A percentile compares a stretch with the other conserved stretches of the same genome.
Conservation (phyloP, 2,113 vertebrate species). For the Anguilla japonica region DNA sequence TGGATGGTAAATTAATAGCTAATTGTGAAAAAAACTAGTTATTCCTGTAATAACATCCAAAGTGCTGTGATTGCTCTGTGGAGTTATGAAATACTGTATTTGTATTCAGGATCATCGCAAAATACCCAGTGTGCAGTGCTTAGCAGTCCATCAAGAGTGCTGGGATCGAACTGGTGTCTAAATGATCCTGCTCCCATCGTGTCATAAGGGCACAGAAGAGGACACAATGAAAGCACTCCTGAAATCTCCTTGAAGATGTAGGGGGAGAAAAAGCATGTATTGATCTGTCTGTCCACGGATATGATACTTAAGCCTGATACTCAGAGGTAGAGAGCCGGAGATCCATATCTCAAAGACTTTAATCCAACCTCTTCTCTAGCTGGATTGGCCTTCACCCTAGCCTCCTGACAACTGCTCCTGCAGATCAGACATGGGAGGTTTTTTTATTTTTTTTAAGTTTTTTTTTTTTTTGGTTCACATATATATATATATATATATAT, state of each 20-base stretch:
- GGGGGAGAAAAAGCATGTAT: constrained; percentile 86
- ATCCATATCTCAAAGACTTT: constrained; percentile 92
- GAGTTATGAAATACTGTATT: constrained; percentile 13
- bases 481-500: constrained; percentile 14
- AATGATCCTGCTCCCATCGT: constrained; percentile 77
- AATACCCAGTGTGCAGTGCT: constrained; percentile 18
- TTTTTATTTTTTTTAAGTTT: constrained; percentile 55
- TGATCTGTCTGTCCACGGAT: constrained; percentile 97
- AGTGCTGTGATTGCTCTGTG: constrained; percentile 4
- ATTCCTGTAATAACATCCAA: background rate
- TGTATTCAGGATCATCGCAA: constrained; percentile 23
- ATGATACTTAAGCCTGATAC: constrained; percentile 91
- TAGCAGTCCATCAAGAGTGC: constrained; percentile 44
- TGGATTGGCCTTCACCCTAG: constrained; percentile 79
- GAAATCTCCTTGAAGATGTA: constrained; percentile 93
- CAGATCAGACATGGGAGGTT: constrained; percentile 79
- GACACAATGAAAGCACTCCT: constrained; percentile 84
- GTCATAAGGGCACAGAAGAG: constrained; percentile 82
- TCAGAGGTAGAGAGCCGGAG: constrained; percentile 82
- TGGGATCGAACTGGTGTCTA: constrained; percentile 72
- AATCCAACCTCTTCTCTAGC: constrained; percentile 78
- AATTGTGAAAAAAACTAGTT: background rate
- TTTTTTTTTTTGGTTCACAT: constrained; percentile 45
- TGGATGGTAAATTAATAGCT: background rate
- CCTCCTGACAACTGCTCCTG: constrained; percentile 74